Evolutionary conservation across 92 coral and sea anemone species (phyloP).

Genomic region (Porites lobata): DNA sequence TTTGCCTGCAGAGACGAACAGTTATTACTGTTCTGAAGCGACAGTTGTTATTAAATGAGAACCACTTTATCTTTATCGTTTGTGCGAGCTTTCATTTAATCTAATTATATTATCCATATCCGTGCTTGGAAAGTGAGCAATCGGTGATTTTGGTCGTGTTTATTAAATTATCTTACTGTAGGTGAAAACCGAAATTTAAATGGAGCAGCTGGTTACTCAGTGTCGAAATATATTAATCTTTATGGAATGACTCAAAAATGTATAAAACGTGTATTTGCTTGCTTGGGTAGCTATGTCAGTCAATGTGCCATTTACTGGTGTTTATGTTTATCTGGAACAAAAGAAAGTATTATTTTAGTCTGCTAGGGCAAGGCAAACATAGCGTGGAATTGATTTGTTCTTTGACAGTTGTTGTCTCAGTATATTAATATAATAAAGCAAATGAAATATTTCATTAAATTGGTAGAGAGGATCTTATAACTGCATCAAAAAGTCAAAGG

Average conservation of each 20-base stretch:
- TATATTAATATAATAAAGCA: background rate
- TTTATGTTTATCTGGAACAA: background rate
- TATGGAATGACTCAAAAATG: background rate
- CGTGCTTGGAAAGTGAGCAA: no score
- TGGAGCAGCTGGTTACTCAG: conserved; percentile 1
- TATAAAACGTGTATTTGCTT: background rate
- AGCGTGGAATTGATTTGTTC: background rate
- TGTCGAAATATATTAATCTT: background rate
- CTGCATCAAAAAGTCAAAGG: background rate
- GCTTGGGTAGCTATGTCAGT: background rate
- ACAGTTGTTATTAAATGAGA: conserved; percentile 3
- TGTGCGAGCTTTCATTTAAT: background rate
- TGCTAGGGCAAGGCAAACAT: background rate
- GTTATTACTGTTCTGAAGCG: background rate
- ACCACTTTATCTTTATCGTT: background rate
- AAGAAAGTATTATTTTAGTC: background rate
- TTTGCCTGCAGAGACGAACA: background rate
- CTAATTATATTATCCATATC: no score
- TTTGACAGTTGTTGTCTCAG: conserved; percentile 14
- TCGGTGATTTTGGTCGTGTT: no score
- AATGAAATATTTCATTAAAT: background rate
- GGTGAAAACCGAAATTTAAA: background rate
- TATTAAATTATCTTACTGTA: no score
- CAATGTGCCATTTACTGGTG: background rate
- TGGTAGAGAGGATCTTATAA: conserved; percentile 6